These are phyloP conservation scores for Darevskia mixta DNA, from an alignment of 2,797 vertebrate species.

Conservation along the genomic window DNA sequence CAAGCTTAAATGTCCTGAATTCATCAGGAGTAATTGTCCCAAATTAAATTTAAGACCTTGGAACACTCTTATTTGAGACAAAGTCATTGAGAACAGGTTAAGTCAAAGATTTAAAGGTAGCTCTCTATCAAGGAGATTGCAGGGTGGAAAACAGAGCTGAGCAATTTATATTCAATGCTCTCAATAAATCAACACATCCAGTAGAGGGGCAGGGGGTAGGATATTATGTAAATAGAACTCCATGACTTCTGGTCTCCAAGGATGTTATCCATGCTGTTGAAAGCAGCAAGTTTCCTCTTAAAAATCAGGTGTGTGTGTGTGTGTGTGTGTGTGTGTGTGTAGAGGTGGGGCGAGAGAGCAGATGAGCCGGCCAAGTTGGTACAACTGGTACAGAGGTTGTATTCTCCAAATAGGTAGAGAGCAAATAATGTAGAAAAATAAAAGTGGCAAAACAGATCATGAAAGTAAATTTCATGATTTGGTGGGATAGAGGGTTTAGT, in stretches of 20 bases:
- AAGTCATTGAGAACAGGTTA: slow-evolving; percentile 34
- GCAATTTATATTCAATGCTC: slow-evolving; percentile 54
- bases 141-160: slow-evolving; percentile 18
- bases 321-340: too few species aligned
- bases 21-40: neutral
- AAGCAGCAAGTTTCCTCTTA: slow-evolving; percentile 1
- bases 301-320: too few species aligned
- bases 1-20: slow-evolving; percentile 22
- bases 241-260: neutral
- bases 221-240: neutral
- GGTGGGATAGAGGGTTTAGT: too few species aligned
- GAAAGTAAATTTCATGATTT: too few species aligned
- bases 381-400: too few species aligned
- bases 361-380: neutral
- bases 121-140: neutral
- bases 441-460: too few species aligned
- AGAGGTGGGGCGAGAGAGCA: too few species aligned
- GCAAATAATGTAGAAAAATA: too few species aligned
- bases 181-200: slow-evolving; percentile 39
- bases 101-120: slow-evolving; percentile 48
- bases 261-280: neutral
- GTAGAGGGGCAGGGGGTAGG: neutral
- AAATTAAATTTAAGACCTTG: slow-evolving; percentile 52
- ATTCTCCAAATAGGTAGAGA: too few species aligned
- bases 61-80: slow-evolving; percentile 39